Percentiles rank a stretch among this genome's conserved stretches.
These are phyloP conservation scores for Oxytorus armatus DNA, from an alignment of 2,888 invertebrate species.

Conservation along the genomic window DNA sequence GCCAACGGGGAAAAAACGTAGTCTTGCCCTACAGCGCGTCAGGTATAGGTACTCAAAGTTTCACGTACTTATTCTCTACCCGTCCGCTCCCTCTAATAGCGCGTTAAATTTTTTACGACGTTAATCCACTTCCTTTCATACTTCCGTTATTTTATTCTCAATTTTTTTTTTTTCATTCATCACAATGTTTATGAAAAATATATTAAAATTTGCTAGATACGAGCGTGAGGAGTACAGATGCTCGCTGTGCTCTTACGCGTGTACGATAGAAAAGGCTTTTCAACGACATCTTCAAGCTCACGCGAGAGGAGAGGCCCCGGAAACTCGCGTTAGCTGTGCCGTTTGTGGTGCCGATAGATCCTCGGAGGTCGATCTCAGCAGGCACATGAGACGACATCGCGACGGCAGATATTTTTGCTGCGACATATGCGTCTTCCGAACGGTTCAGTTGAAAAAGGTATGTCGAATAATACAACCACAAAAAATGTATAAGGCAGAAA, in stretches of 20 bases:
- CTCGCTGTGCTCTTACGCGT: constrained; percentile 86
- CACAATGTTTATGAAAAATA: too few species aligned
- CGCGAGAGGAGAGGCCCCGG: constrained; percentile 83
- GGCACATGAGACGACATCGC: constrained; percentile 86
- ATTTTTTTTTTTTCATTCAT: constrained; percentile 4
- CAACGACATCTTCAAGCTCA: constrained; percentile 85
- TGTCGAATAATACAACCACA: constrained; percentile 2
- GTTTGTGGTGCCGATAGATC: constrained; percentile 86
- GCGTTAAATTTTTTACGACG: not conserved
- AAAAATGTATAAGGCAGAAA: too few species aligned
- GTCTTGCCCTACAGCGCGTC: constrained; percentile 84
- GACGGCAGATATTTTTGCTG: constrained; percentile 85
- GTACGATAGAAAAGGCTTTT: constrained; percentile 86
- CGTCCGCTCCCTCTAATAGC: not conserved
- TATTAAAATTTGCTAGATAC: constrained; percentile 81
- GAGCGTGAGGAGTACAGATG: constrained; percentile 86
- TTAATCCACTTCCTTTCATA: too few species aligned
- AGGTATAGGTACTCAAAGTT: constrained; percentile 83
- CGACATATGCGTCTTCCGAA: constrained; percentile 86
- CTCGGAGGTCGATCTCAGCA: constrained; percentile 85
- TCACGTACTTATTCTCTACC: constrained; percentile 38
- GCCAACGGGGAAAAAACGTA: constrained; percentile 84
- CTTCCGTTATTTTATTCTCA: not conserved
- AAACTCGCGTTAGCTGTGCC: constrained; percentile 85
- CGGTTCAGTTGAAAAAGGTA: constrained; percentile 86